Conservation (phyloP, 2,797 vertebrate genomes). For the Champsocephalus gunnari region DNA sequence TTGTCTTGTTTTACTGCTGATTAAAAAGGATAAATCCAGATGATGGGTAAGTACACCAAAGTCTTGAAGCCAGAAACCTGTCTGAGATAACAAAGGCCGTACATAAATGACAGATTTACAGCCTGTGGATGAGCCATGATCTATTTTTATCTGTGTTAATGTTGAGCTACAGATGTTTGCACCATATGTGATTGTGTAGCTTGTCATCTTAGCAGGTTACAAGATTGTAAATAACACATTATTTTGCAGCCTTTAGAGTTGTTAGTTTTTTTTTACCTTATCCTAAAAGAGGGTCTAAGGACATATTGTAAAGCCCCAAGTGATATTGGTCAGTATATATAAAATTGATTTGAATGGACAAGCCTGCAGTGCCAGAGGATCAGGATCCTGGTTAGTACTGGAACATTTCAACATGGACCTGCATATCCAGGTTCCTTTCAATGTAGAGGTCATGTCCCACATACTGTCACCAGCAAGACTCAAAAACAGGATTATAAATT, state of each 20-base stretch:
- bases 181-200: no score
- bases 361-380: background rate
- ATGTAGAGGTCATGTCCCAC: background rate
- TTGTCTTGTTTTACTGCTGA: background rate
- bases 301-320: no score
- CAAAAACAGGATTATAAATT: background rate
- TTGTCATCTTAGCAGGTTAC: no score
- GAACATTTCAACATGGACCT: background rate
- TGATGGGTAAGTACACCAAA: background rate
- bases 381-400: background rate
- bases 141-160: no score
- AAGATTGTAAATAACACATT: no score
- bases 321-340: no score
- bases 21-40: background rate
- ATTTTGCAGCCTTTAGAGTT: no score
- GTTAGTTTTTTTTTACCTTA: no score
- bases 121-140: no score
- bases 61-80: background rate
- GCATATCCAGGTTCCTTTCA: background rate
- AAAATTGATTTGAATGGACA: no score
- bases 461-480: background rate
- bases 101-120: background rate
- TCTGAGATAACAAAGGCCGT: background rate
- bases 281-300: no score
- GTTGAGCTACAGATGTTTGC: no score